Conservation (phyloP, 2,888 invertebrate species). For the Bombylius discolor region DNA sequence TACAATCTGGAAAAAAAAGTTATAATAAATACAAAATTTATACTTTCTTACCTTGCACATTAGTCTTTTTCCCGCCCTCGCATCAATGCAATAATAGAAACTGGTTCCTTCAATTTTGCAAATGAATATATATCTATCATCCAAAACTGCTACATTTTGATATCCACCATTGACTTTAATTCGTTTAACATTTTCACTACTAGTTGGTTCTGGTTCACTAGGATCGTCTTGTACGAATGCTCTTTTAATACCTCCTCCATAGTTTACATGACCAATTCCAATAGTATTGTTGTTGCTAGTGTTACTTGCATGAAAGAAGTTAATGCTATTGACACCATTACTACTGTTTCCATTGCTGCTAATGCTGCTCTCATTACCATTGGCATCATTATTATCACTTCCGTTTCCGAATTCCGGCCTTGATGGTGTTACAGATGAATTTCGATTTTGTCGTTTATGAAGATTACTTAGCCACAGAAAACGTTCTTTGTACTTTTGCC, state of each 20-base stretch:
- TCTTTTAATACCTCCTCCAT: not conserved
- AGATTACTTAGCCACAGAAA: not conserved
- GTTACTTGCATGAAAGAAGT: too few relatives aligned
- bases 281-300: not conserved
- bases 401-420: too few relatives aligned
- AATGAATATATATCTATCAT: slow-evolving; percentile 1
- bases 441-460: not conserved
- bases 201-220: not conserved
- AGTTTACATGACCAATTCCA: too few relatives aligned
- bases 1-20: too few relatives aligned
- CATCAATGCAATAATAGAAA: slow-evolving; percentile 7
- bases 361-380: not conserved
- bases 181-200: not conserved
- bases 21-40: too few relatives aligned
- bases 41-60: slow-evolving; percentile 8
- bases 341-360: not conserved
- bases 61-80: slow-evolving; percentile 4
- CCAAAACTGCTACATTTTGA: not conserved
- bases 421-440: too few relatives aligned
- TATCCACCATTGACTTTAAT: not conserved
- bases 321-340: not conserved
- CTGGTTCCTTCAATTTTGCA: slow-evolving; percentile 1
- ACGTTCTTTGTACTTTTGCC: not conserved
- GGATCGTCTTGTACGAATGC: not conserved
- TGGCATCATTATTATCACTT: too few relatives aligned